Percentiles rank a stretch among this genome's conserved stretches.
Conservation (phyloP, 64 coral and sea anemone genomes). For the Montipora capricornis region DNA sequence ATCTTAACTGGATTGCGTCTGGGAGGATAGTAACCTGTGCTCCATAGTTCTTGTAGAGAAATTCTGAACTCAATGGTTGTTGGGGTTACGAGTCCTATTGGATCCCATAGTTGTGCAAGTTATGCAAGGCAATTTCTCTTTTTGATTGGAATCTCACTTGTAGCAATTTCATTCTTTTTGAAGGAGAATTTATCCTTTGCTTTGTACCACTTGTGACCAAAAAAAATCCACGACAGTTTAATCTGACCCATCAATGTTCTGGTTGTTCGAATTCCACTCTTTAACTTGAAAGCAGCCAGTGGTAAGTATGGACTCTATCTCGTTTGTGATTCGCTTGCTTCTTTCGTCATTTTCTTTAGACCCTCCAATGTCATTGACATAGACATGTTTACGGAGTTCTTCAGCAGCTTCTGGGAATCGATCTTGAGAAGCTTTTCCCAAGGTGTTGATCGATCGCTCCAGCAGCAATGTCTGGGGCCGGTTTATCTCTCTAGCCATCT, state of each 20-base stretch:
- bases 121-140: no score
- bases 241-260: not conserved
- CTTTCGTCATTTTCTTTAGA: not conserved
- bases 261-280: constrained; percentile 13
- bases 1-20: constrained; percentile 30
- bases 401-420: constrained; percentile 38
- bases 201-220: no score
- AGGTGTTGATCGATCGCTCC: not conserved
- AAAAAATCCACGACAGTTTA: no score
- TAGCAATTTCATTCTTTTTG: constrained; percentile 12
- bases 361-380: constrained; percentile 25
- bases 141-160: not conserved
- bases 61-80: constrained; percentile 43
- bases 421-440: constrained; percentile 20
- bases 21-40: not conserved
- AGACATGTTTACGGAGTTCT: constrained; percentile 33
- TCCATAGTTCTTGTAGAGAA: constrained; percentile 50
- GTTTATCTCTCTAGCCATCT: constrained; percentile 32
- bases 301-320: not conserved
- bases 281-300: constrained; percentile 7
- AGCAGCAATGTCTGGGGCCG: constrained; percentile 47
- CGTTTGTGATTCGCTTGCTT: constrained; percentile 1
- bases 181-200: not conserved
- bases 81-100: constrained; percentile 8
- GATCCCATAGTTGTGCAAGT: no score